These are phyloP conservation scores for Enoplosus armatus DNA, from an alignment of 2,797 vertebrate genomes.

Conservation along the genomic window DNA sequence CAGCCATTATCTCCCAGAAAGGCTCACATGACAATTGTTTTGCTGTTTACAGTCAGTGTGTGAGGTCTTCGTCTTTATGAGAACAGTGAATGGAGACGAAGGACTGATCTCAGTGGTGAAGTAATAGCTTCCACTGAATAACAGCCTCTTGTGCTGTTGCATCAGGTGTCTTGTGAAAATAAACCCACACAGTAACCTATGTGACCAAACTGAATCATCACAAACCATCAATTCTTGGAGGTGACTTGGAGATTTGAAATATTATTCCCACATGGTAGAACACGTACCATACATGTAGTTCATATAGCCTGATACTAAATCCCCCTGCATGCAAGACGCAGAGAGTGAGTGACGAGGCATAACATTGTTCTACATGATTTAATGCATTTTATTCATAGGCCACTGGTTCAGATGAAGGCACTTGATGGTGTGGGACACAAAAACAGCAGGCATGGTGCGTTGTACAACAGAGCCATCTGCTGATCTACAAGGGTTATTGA, in stretches of 20 bases:
- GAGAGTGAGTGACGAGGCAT: constrained; percentile 23
- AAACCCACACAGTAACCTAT: neutral
- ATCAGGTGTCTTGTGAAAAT: constrained; percentile 21
- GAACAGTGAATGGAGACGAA: neutral
- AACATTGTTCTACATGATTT: constrained; percentile 36
- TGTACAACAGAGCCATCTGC: constrained; percentile 72
- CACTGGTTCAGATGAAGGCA: constrained; percentile 34
- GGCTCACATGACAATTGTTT: constrained; percentile 48
- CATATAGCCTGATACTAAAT: neutral
- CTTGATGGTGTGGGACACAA: fast-evolving
- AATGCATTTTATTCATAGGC: constrained; percentile 35
- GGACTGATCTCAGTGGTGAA: constrained; percentile 19
- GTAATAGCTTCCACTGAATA: constrained; percentile 13
- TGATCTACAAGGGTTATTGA: constrained; percentile 32
- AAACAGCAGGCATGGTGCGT: neutral
- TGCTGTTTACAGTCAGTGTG: constrained; percentile 20
- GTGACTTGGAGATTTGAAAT: neutral
- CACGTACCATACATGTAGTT: neutral
- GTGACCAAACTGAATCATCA: neutral
- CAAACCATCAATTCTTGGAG: neutral
- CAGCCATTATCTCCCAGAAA: neutral
- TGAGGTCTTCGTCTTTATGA: constrained; percentile 55
- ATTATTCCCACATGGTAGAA: neutral
- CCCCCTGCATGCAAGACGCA: neutral
- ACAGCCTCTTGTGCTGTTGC: constrained; percentile 30